A percentile compares a stretch with the other conserved stretches of the same genome.
Conservation (phyloP, 1,140 invertebrate genomes). For the Chionoecetes opilio region DNA sequence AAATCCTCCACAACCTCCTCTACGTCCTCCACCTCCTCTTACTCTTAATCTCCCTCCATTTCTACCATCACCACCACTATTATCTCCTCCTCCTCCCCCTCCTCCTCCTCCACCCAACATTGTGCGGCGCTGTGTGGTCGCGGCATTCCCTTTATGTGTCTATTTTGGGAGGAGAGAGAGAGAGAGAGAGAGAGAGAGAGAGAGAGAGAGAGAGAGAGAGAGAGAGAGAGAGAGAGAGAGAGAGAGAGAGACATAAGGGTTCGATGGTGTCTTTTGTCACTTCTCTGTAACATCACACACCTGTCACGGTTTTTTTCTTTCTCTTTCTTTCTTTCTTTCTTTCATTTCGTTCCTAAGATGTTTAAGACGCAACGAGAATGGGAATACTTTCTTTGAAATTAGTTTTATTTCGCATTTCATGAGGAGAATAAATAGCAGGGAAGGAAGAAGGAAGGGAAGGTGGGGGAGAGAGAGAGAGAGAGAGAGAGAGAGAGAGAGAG, state of each 20-base stretch:
- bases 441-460: too few species aligned
- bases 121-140: neutral
- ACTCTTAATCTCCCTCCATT: neutral
- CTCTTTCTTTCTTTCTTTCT: neutral
- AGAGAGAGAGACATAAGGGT: neutral
- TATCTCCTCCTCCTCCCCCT: neutral
- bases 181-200: constrained; percentile 9
- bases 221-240: constrained; percentile 27
- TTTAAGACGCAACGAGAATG: neutral
- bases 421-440: neutral
- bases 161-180: neutral
- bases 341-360: neutral
- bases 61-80: neutral
- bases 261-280: neutral
- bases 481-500: neutral
- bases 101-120: neutral
- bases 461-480: too few species aligned
- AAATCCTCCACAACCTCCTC: neutral
- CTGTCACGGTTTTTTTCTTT: neutral
- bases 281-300: neutral
- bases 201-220: constrained; percentile 1
- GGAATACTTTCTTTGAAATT: neutral
- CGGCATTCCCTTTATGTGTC: constrained; percentile 18
- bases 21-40: neutral
- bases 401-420: neutral